Evolutionary conservation across 2,113 vertebrate genomes (phyloP), one percentile per base, ranked within the genome.

Genomic region (Nestor notabilis): DNA sequence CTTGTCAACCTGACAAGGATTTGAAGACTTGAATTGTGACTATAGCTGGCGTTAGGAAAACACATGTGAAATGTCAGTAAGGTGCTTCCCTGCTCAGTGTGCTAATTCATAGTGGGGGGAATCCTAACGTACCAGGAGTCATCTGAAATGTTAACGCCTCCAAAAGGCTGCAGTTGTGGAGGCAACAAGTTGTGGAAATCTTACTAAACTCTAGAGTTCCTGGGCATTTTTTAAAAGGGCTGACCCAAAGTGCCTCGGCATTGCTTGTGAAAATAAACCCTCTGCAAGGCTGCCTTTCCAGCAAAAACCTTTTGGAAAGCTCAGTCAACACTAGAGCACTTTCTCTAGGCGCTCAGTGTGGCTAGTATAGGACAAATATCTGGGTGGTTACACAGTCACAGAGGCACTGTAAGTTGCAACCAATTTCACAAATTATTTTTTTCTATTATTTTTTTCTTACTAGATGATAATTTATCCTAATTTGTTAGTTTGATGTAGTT

Each of bases 101-200:
- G 72, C 49, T n/a, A 55, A 85, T 46, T 93, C 87, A 64, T 74
- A 17, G 61, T n/a, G 9, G 52, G 75, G 39, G 47, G 13, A 41
- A 47, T 91, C 90, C 89, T 58, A 60, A 78, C 60, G 39, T 60
- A 81, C 71, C n/a, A 60, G 68, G 60, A 64, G n/a, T 24, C 60
- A 93, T 83, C 90, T 33, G 50, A 87, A 93, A 81, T 84, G 52
- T 86, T 89, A 87, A 78, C 61, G 65, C 41, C 28, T 68, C 39
- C 55, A 24, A 39, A 90, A 90, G 43, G 50, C 53, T 9, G 7
- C 58, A 78, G 72, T 31, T 70, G 43, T 46, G 55, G 49, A 46
- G 35, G 44, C 39, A 74, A 13, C 9, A 33, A 84, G 6, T 1
- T 50, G 76, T 35, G 52, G 89, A 87, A 28, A 25, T 75, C 80